These are phyloP conservation scores for Standfussiana lucernea DNA, from an alignment of 2,888 invertebrate species.

Conservation along the genomic window DNA sequence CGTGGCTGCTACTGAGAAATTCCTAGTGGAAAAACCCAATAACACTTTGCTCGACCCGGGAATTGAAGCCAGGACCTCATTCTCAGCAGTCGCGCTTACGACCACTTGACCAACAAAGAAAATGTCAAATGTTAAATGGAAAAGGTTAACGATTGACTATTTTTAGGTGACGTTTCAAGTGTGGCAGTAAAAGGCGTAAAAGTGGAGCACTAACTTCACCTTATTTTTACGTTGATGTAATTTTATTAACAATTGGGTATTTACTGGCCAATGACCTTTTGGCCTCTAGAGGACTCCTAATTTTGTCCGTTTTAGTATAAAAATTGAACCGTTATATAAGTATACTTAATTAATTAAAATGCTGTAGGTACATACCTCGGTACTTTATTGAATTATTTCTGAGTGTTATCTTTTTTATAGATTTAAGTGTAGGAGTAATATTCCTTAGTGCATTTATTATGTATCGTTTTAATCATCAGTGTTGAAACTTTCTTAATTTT, in stretches of 20 bases:
- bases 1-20: no score
- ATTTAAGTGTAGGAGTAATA: neutral
- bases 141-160: neutral
- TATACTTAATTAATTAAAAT: slow-evolving; percentile 19
- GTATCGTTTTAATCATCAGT: neutral
- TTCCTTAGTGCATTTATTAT: neutral
- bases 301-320: slow-evolving; percentile 1
- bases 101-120: no score
- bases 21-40: no score
- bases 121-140: neutral
- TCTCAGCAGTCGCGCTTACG: no score
- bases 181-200: neutral
- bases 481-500: neutral
- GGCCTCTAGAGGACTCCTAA: slow-evolving; percentile 8
- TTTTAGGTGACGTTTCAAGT: neutral
- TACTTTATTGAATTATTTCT: slow-evolving; percentile 14
- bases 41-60: no score
- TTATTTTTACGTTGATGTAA: slow-evolving; percentile 22
- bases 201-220: slow-evolving; percentile 37
- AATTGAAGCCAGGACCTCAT: no score
- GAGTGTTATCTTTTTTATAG: neutral
- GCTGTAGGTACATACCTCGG: neutral
- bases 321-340: neutral
- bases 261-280: slow-evolving; percentile 32
- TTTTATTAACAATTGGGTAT: slow-evolving; percentile 23